Evolutionary conservation across 2,797 vertebrate genomes (phyloP), one percentile per base, ranked within the genome.

Genomic region (Percopsis omiscomaycus): DNA sequence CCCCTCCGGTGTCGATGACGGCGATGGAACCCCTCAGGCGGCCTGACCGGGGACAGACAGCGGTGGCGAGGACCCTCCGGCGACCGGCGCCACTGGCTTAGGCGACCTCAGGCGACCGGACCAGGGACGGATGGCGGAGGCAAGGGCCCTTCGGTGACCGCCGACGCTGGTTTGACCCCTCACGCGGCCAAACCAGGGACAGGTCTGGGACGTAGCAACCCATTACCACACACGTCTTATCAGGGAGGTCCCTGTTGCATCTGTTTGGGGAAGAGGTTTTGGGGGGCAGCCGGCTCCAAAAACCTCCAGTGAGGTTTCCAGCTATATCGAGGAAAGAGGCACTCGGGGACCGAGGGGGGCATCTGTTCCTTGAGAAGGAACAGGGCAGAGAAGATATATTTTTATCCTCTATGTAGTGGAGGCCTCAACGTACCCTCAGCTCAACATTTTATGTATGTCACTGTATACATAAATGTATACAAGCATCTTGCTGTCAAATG

Each of bases 181-280:
- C 22, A 22, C 22, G 22, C 22, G 22, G 22, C 22, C 22, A 22
- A 22, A 22, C 22, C 22, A 22, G 22, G 22, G 22, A 22, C 63
- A 69, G 64, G 77, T 76, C 69, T 66, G 75, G 77, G 78, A 79
- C 69, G 63, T 66, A 63, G 75, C 70, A 66, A 71, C 75, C 78
- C 73, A 82, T 82, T 82, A 80, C 79, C 77, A 61, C 80, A 73
- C 73, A 22, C 1, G 79, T 22, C 22, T 22, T 68, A 74, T 77
- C 74, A 74, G 59, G 63, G 66, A 63, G 66, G 27, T 57, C 71
- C 57, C 62, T 48, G 0, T n/a, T 45, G 14, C 3, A 4, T 58
- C 15, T 46, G 48, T 32, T 62, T 45, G 1, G 49, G 42, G 57
- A 42, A 11, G 16, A 22, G 1, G 22, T 22, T 22, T 22, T 22